phyloP scores from a whole-genome alignment of 2,797 vertebrate species.

The Sebastes iracundus region DNA sequence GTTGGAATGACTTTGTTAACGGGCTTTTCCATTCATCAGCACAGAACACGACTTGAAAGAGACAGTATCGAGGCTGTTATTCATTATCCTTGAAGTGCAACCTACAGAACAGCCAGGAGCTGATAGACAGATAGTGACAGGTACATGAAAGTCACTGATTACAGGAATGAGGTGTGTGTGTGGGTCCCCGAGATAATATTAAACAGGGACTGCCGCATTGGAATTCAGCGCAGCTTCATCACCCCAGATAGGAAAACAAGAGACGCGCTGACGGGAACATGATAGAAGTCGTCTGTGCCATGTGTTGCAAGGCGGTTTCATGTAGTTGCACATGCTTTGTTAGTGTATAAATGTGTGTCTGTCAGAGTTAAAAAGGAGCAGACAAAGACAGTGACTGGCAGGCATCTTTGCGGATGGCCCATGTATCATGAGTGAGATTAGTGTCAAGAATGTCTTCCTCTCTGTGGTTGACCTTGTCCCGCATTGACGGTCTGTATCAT shows the following conservation, averaged over 20 bases:
- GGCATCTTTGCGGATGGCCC: slow-evolving; percentile 26
- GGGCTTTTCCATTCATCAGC: slow-evolving; percentile 26
- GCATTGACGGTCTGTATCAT: slow-evolving; percentile 26
- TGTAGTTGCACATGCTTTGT: slow-evolving; percentile 23
- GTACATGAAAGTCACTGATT: slow-evolving; percentile 69
- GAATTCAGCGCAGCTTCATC: slow-evolving; percentile 43
- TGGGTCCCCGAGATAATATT: slow-evolving; percentile 44
- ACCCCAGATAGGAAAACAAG: slow-evolving; percentile 55
- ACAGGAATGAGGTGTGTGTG: slow-evolving; percentile 37
- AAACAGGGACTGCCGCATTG: slow-evolving; percentile 46
- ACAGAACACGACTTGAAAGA: not conserved
- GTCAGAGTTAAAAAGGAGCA: slow-evolving; percentile 4
- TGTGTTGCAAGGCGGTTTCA: slow-evolving; percentile 32
- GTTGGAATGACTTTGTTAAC: slow-evolving; percentile 23
- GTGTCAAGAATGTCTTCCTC: slow-evolving; percentile 55
- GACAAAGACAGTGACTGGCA: slow-evolving; percentile 13
- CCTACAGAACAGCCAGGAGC: slow-evolving; percentile 45
- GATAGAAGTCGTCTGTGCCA: slow-evolving; percentile 28
- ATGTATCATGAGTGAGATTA: slow-evolving; percentile 65
- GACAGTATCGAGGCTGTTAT: slow-evolving; percentile 28
- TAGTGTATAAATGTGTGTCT: not conserved
- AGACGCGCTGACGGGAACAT: slow-evolving; percentile 41
- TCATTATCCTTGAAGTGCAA: slow-evolving; percentile 50
- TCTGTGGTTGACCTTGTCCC: slow-evolving; percentile 70
- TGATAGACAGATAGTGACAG: slow-evolving; percentile 64